Evolutionary conservation across 2,888 invertebrate species (phyloP).

Genomic region (Prosopocoilus inquinatus): DNA sequence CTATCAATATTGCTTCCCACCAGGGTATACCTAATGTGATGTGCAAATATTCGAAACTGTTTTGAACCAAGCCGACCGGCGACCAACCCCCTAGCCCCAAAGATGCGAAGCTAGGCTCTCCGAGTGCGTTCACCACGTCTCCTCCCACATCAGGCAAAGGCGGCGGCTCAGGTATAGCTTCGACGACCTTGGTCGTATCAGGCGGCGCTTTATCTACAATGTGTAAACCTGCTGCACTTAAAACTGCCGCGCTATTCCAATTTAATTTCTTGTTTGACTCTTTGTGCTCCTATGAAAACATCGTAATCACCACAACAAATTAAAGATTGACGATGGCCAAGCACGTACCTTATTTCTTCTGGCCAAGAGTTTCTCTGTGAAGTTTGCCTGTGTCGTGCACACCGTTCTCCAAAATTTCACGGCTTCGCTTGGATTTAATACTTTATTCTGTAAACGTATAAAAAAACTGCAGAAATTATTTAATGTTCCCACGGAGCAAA

Average conservation of each 20-base stretch:
- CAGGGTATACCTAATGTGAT: conserved; percentile 81
- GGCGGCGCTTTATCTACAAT: conserved; percentile 29
- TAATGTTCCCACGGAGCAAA: no score
- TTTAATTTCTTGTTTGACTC: neutral
- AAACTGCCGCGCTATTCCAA: conserved; percentile 1
- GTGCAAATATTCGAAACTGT: conserved; percentile 79
- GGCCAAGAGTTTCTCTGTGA: neutral
- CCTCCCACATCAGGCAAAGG: conserved; percentile 38
- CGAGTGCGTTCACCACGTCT: conserved; percentile 47
- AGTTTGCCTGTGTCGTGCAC: conserved; percentile 5
- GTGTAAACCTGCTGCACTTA: conserved; percentile 15
- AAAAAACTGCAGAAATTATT: neutral
- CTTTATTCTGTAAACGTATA: conserved; percentile 1
- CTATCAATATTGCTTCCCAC: conserved; percentile 85
- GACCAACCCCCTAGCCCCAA: conserved; percentile 81
- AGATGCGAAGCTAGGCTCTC: conserved; percentile 77
- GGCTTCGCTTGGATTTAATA: neutral
- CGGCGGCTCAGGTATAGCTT: conserved; percentile 35
- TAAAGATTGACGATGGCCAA: no score
- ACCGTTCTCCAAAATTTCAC: conserved; percentile 9
- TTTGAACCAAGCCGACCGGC: conserved; percentile 81
- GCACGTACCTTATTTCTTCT: no score
- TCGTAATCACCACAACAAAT: no score
- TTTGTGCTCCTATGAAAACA: neutral
- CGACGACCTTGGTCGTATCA: conserved; percentile 9